Conservation (phyloP, 2,113 vertebrate species). For the Anolis carolinensis region DNA sequence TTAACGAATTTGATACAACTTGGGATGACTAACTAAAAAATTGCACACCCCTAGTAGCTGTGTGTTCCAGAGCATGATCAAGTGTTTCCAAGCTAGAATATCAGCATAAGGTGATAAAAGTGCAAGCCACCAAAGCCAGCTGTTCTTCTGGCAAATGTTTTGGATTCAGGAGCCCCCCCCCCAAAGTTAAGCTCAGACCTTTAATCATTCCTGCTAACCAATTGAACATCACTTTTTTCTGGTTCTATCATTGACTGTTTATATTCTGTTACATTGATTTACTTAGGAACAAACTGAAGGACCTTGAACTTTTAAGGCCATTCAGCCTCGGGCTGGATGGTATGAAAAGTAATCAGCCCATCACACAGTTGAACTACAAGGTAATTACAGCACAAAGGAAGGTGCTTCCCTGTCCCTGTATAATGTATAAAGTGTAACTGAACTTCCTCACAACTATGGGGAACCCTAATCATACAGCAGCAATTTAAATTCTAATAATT, state of each 20-base stretch:
- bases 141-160: neutral
- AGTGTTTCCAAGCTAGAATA: too few species aligned
- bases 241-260: neutral
- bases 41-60: too few species aligned
- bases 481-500: conserved; percentile 30
- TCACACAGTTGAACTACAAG: neutral
- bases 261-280: neutral
- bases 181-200: too few species aligned
- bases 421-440: neutral
- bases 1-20: too few species aligned
- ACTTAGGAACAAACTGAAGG: too few species aligned
- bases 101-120: too few species aligned
- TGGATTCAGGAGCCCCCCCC: neutral
- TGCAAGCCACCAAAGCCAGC: neutral
- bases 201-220: too few species aligned
- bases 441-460: neutral
- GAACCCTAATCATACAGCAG: neutral
- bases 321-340: neutral
- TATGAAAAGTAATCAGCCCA: neutral
- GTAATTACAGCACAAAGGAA: neutral
- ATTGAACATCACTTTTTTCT: neutral
- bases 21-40: too few species aligned
- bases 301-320: neutral
- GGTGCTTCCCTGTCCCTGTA: neutral
- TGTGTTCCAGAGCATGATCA: too few species aligned